Evolutionary conservation across 2,113 vertebrate species (phyloP).

Genomic region (Apus apus): DNA sequence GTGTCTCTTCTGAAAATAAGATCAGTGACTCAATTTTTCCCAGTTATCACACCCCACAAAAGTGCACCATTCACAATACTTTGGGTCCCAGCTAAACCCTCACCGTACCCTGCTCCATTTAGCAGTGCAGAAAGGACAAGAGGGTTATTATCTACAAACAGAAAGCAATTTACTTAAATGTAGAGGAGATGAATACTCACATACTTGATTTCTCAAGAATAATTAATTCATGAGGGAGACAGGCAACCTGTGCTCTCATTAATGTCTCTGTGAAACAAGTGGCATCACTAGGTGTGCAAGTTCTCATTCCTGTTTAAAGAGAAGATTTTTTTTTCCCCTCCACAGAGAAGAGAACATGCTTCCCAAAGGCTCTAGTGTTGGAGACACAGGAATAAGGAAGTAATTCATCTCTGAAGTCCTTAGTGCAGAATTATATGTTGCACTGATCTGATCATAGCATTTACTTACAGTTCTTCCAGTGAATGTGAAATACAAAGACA

Average conservation of each 20-base stretch:
- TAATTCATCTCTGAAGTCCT: background rate
- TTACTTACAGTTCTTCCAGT: background rate
- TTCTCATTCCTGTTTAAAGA: background rate
- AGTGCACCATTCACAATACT: background rate
- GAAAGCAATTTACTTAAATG: background rate
- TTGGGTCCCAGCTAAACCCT: background rate
- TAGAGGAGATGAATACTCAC: background rate
- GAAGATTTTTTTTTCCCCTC: background rate
- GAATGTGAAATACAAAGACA: background rate
- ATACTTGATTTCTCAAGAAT: background rate
- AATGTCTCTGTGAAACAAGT: background rate
- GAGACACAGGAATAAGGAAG: background rate
- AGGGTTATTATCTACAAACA: background rate
- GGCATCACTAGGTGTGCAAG: background rate
- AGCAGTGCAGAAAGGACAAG: background rate
- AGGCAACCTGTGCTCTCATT: background rate
- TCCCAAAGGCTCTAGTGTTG: background rate
- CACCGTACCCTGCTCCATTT: background rate
- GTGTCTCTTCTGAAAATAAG: background rate
- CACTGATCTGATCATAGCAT: background rate
- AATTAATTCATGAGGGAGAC: background rate
- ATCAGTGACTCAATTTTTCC: background rate
- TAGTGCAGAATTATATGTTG: background rate
- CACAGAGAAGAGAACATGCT: background rate
- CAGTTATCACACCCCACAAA: background rate